Evolutionary conservation across 2,113 vertebrate species (phyloP).

Genomic region (Strix uralensis): DNA sequence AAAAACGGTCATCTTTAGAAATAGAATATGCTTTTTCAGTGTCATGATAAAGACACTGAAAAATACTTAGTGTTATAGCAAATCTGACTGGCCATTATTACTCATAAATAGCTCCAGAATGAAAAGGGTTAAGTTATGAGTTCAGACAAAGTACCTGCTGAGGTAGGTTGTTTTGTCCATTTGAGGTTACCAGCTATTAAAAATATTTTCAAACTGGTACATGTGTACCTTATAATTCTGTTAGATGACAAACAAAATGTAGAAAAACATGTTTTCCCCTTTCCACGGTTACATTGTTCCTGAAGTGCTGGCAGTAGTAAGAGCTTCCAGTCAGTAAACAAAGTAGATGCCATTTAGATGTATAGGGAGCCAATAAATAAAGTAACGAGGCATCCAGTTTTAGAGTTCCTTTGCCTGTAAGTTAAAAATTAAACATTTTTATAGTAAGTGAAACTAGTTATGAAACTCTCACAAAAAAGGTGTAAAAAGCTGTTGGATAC

Average conservation of each 20-base stretch:
- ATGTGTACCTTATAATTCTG: constrained; percentile 32
- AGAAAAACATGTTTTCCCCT: constrained; percentile 65
- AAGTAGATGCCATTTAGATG: background rate
- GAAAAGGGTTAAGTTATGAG: background rate
- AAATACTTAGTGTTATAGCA: background rate
- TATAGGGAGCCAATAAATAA: background rate
- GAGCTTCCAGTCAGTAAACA: constrained; percentile 40
- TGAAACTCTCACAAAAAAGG: background rate
- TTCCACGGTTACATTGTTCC: constrained; percentile 48
- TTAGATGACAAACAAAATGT: constrained; percentile 38
- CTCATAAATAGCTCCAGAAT: background rate
- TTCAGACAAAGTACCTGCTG: background rate
- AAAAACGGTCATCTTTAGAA: background rate
- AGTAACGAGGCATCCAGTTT: background rate
- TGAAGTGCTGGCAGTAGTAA: constrained; percentile 41
- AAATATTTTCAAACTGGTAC: constrained; percentile 32
- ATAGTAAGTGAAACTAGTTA: background rate
- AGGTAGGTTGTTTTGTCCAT: constrained; percentile 29
- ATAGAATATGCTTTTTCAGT: background rate
- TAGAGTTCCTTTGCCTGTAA: background rate
- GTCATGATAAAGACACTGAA: background rate
- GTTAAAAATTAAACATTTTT: constrained; percentile 19
- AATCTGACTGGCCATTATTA: background rate
- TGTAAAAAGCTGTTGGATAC: background rate
- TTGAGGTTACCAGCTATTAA: constrained; percentile 23